These are phyloP conservation scores for Dynastes maya DNA, from an alignment of 2,888 invertebrate genomes.

Conservation along the genomic window DNA sequence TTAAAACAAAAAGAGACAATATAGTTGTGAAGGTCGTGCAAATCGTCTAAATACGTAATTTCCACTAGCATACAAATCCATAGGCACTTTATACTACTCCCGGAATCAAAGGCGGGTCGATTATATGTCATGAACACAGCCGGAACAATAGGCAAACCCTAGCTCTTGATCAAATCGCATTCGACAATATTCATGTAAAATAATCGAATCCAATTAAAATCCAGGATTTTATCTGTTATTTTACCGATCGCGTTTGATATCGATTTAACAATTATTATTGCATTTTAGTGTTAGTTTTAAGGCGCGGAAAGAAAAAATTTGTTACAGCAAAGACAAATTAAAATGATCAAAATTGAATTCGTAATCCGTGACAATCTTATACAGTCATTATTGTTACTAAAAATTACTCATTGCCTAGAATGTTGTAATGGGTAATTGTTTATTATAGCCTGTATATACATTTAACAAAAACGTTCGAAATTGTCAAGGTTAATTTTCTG, in stretches of 20 bases:
- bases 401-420: constrained; percentile 4
- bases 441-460: not conserved
- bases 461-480: constrained; percentile 26
- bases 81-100: constrained; percentile 52
- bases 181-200: constrained; percentile 24
- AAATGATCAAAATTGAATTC: constrained; percentile 17
- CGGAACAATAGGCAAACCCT: constrained; percentile 51
- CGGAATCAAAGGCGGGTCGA: constrained; percentile 52
- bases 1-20: constrained; percentile 8
- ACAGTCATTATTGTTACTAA: constrained; percentile 11
- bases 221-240: constrained; percentile 23
- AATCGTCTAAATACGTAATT: constrained; percentile 47
- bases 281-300: constrained; percentile 1
- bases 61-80: constrained; percentile 36
- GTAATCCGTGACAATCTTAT: constrained; percentile 28
- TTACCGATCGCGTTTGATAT: not conserved
- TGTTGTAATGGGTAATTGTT: constrained; percentile 20
- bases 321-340: constrained; percentile 16
- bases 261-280: constrained; percentile 1
- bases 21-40: constrained; percentile 29
- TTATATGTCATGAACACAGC: constrained; percentile 51
- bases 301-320: constrained; percentile 9
- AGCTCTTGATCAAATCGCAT: constrained; percentile 31
- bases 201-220: constrained; percentile 44
- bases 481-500: constrained; percentile 32